Conservation (phyloP, 2,113 vertebrate genomes). For the Atrichornis clamosus region DNA sequence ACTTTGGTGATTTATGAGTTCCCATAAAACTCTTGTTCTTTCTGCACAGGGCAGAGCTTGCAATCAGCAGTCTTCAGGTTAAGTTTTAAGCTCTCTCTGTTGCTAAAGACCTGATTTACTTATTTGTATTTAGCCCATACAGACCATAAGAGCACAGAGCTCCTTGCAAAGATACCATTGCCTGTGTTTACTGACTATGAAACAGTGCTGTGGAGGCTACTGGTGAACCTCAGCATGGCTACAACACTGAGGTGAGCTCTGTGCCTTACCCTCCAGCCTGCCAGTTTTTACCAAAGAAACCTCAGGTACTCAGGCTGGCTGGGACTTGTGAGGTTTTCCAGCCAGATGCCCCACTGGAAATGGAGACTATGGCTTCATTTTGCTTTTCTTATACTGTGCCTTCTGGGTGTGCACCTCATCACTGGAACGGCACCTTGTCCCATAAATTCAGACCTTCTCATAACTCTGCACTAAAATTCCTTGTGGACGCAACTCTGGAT, state of each 20-base stretch:
- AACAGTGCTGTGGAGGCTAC: neutral
- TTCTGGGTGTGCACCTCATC: neutral
- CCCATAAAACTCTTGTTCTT: neutral
- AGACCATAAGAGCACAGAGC: neutral
- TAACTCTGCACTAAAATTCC: neutral
- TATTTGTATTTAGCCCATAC: neutral
- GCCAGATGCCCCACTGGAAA: neutral
- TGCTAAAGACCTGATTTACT: neutral
- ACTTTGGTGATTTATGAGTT: neutral
- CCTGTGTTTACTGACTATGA: neutral
- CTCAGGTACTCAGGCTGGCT: neutral
- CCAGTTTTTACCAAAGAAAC: neutral
- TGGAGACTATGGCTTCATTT: accelerated
- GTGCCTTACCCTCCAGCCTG: neutral
- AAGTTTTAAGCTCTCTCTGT: neutral
- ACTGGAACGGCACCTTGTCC: neutral
- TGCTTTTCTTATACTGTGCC: neutral
- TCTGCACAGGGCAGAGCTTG: neutral
- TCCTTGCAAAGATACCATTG: neutral
- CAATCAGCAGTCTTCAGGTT: neutral
- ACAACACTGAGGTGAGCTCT: neutral
- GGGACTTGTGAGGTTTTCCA: neutral
- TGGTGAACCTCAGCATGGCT: neutral
- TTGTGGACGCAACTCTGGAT: neutral
- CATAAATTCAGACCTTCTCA: neutral